A percentile compares a stretch with the other conserved stretches of the same genome.
Evolutionary conservation across 2,113 vertebrate genomes (phyloP).

Genomic region (Rhinoderma darwinii): DNA sequence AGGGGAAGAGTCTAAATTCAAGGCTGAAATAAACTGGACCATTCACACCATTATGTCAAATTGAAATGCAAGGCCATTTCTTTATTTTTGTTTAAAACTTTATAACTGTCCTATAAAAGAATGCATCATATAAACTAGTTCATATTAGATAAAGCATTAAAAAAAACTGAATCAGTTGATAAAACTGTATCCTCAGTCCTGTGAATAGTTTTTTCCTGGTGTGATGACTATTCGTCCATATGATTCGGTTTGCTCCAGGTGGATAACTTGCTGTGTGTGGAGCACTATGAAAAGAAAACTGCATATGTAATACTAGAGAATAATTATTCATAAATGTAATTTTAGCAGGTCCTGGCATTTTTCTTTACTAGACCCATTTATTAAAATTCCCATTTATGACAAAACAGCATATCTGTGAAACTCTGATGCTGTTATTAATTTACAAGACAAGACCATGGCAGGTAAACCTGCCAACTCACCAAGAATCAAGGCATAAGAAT

Average conservation of each 20-base stretch:
- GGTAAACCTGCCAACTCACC: too few species aligned
- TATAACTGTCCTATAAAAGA: neutral
- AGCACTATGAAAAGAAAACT: constrained; percentile 66
- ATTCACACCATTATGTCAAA: too few species aligned
- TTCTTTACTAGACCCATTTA: too few species aligned
- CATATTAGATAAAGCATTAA: neutral
- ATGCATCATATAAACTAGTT: neutral
- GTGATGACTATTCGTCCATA: constrained; percentile 69
- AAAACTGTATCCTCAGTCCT: neutral
- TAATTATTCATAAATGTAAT: neutral
- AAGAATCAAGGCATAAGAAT: too few species aligned
- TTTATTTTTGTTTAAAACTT: neutral
- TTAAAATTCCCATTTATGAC: too few species aligned
- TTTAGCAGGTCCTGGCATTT: too few species aligned
- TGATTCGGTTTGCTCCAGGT: constrained; percentile 66
- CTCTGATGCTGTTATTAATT: too few species aligned
- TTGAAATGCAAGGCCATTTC: neutral
- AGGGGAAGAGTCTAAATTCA: too few species aligned
- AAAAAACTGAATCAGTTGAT: neutral
- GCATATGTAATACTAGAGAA: neutral
- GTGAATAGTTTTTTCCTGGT: constrained; percentile 58
- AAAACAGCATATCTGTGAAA: too few species aligned
- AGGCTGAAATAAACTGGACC: too few species aligned
- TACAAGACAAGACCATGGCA: too few species aligned
- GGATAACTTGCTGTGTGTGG: constrained; percentile 61